Evolutionary conservation across 2,797 vertebrate species (phyloP), one percentile per base, ranked within the genome.

Genomic region (Melanotaenia trifasciata): DNA sequence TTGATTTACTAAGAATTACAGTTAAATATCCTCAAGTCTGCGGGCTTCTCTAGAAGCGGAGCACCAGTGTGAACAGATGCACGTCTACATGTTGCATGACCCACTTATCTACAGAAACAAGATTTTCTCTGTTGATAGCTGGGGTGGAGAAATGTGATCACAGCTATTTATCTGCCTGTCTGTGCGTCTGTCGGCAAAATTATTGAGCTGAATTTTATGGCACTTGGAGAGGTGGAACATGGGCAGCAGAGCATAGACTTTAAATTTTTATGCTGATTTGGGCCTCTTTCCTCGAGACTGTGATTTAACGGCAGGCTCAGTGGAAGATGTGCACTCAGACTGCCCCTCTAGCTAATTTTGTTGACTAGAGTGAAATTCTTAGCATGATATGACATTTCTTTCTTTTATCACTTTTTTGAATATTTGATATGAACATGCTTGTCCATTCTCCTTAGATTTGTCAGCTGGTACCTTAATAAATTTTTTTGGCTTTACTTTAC

Each of bases 1-100:
- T 30, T 56, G 11, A 28, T 56, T 30, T 4, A 30, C 4, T 30
- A 16, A 30, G 2, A 26, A 30, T 53, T 56, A 12, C 13, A 26
- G 11, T 16, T 24, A 22, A 7, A 54, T 54, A 24, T 28, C 51
- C 3, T 54, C 22, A 24, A 22, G 24, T 54, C 11, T 28, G 51
- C 8, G 54, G 14, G 20, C 58, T 24, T 63, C 13, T 50, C 14
- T 62, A 32, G 22, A 30, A 38, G 14, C 16, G 20, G 12, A 59
- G 33, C 36, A 20, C 3, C 12, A 7, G 14, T 10, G 14, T 14
- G 10, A 40, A 67, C 9, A 35, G 40, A 28, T 62, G 50, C 3
- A 61, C 40, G 3, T 62, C 28, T 67, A 7, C 45, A 45, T 57
- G 47, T 58, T 68, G 12, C n/a, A 57, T 57, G 43, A 67, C 35